Percentiles rank a stretch among this genome's conserved stretches.
Evolutionary conservation across 2,113 vertebrate species (phyloP).

Genomic region (Rhinoptilus africanus): DNA sequence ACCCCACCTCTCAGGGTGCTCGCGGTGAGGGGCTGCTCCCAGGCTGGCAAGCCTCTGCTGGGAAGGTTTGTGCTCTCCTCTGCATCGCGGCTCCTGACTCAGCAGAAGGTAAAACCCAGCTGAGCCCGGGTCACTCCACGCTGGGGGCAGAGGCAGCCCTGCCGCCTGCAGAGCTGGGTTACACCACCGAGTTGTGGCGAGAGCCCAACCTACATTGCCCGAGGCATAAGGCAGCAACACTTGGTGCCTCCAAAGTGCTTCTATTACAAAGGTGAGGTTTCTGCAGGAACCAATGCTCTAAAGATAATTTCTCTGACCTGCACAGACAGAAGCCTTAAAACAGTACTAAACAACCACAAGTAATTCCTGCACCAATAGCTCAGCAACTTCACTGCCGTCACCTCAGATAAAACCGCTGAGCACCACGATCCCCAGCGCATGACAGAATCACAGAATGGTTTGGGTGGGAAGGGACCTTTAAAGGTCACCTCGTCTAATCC

Average conservation of each 20-base stretch:
- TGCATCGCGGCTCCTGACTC: not conserved
- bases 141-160: not conserved
- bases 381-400: not conserved
- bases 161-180: not conserved
- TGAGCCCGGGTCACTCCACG: rapidly evolving
- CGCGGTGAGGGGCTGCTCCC: not conserved
- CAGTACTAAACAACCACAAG: not conserved
- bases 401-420: not conserved
- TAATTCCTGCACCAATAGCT: not conserved
- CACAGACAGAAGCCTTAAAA: not conserved
- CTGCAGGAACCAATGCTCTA: not conserved
- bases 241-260: not conserved
- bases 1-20: too few relatives aligned
- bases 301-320: not conserved
- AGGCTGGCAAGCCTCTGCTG: not conserved
- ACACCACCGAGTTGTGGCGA: not conserved
- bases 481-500: not conserved
- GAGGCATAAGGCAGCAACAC: rapidly evolving
- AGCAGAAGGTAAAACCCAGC: not conserved
- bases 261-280: not conserved
- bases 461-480: not conserved
- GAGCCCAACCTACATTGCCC: not conserved
- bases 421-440: not conserved
- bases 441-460: not conserved
- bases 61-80: not conserved